Base-by-base conservation (phyloP, 35 echinoderm and acorn worm genomes). In the Stichopus chloronotus region DNA sequence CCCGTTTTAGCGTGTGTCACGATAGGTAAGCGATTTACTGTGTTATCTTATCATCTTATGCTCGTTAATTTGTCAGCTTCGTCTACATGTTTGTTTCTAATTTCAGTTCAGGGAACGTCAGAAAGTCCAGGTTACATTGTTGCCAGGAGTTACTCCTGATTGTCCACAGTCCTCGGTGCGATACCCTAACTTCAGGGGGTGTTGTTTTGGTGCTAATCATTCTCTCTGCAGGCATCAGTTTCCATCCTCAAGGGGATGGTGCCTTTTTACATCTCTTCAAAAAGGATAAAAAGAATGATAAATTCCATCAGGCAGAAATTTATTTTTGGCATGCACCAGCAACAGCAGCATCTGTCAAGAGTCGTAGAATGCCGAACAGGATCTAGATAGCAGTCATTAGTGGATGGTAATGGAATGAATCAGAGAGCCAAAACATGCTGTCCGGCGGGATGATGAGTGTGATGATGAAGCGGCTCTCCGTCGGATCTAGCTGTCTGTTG, bases 211-310 rank as follows among this genome's bases (percentile, higher is more conserved):
- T 89, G 20, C 59, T 89, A 89, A 69, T 71, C 22, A 58, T 89
- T 71, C 87, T 89, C 87, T 89, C 87, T 52, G 57, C 87, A 89
- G 87, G 87, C 59, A 89, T 89, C 87, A 89, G 59, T 89, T 89
- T 89, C 55, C 59, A 89, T 22, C 59, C 59, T 63, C 87, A 52
- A 71, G 87, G 87, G 87, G 87, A 89, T 54, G 65, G 87, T 72
- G 87, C 65, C 80, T 71, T 24, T 89, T 89, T 89, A 5, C 82
- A 58, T n/a, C 54, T 85, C 82, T 85, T 85, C 82, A 57, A 58
- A 85, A 58, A 85, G 55, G 82, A 58, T 14, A 85, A 58, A 85
- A 85, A 85, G 52, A 55, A 56, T 58, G 9, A 85, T 85, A 85
- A 71, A 72, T 72, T 89, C 59, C 87, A 52, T 65, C 87, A 71